Conservation (phyloP, 1,140 invertebrate genomes). For the Maconellicoccus hirsutus region DNA sequence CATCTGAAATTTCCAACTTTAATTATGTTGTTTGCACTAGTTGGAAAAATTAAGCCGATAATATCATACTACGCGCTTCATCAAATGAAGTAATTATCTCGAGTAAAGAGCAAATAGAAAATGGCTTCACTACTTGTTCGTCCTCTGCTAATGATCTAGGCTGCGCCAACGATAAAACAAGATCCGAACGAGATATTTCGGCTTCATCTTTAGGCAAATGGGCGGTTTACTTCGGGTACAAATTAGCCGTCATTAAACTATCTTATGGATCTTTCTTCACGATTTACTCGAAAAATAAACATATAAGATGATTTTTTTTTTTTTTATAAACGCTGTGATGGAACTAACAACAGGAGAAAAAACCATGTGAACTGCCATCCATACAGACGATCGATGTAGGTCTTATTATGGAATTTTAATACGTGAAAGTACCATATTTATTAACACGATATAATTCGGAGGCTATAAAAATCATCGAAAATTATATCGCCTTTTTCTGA, state of each 20-base stretch:
- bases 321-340: too few relatives aligned
- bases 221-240: neutral
- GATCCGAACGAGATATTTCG: neutral
- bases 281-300: neutral
- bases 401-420: too few relatives aligned
- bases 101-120: conserved; percentile 1
- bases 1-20: neutral
- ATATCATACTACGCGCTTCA: neutral
- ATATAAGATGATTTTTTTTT: too few relatives aligned
- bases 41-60: too few relatives aligned
- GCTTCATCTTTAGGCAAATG: neutral
- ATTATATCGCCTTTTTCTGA: too few relatives aligned
- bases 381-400: too few relatives aligned
- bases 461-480: too few relatives aligned
- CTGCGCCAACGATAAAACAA: neutral
- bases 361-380: too few relatives aligned
- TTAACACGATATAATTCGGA: too few relatives aligned
- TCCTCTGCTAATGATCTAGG: neutral
- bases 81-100: conserved; percentile 1
- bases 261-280: neutral
- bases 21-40: conserved; percentile 1
- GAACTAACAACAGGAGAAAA: too few relatives aligned
- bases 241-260: conserved; percentile 2
- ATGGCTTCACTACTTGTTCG: neutral
- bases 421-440: too few relatives aligned